Conservation (phyloP, 2,113 vertebrate species). For the Phalacrocorax carbo region DNA sequence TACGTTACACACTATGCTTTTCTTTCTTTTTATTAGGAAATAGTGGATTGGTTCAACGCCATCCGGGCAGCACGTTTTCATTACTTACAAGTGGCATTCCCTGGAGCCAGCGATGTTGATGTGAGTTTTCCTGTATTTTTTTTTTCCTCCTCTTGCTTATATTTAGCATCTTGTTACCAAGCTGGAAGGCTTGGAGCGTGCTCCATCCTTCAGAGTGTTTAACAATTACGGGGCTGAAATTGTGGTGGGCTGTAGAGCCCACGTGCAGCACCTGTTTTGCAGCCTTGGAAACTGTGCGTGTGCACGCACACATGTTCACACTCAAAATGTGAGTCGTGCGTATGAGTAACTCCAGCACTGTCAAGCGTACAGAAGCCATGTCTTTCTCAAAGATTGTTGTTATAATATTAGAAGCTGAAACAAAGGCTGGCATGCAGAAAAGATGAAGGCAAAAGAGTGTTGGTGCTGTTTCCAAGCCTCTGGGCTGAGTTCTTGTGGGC, state of each 20-base stretch:
- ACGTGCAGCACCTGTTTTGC: neutral
- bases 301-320: neutral
- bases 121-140: slow-evolving; percentile 70
- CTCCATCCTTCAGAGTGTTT: neutral
- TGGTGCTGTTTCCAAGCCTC: neutral
- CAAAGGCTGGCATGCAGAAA: neutral
- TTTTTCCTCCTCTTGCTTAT: neutral
- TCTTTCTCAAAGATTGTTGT: neutral
- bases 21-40: slow-evolving; percentile 76
- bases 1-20: neutral
- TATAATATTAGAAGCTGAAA: neutral
- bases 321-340: rapidly evolving
- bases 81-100: slow-evolving; percentile 96
- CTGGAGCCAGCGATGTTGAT: slow-evolving; percentile 85
- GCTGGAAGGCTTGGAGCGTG: neutral
- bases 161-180: neutral
- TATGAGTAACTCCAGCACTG: neutral
- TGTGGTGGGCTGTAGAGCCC: neutral
- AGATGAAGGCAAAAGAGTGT: neutral
- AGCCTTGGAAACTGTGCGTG: neutral
- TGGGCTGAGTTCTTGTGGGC: neutral
- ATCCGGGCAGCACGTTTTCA: slow-evolving; percentile 93
- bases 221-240: neutral
- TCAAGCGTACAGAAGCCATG: rapidly evolving
- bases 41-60: slow-evolving; percentile 95